Percentiles rank a stretch among this genome's conserved stretches.
phyloP scores from a whole-genome alignment of 2,888 invertebrate species.

The Nomada ferruginata region DNA sequence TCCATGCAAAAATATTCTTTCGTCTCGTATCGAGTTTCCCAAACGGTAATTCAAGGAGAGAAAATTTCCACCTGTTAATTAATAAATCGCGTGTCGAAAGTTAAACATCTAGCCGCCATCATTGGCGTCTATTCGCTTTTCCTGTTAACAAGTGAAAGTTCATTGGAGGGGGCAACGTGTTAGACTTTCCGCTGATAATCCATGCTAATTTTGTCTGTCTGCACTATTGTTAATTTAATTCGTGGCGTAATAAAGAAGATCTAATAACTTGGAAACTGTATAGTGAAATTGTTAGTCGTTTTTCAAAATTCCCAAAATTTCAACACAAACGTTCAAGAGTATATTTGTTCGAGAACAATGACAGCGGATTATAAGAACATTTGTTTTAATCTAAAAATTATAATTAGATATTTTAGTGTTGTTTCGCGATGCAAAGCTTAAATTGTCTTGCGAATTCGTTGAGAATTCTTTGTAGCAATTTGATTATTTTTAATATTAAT shows the following conservation, averaged over 20 bases:
- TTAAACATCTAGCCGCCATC: conserved; percentile 24
- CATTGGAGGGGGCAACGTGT: conserved; percentile 2
- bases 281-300: not conserved
- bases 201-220: conserved; percentile 16
- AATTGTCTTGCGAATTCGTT: too few relatives aligned
- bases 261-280: not conserved
- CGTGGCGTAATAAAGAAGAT: not conserved
- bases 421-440: too few relatives aligned
- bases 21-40: not conserved
- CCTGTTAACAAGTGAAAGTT: conserved; percentile 49
- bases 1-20: not conserved
- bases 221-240: not conserved
- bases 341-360: not conserved
- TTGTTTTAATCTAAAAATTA: too few relatives aligned
- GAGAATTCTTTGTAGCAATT: too few relatives aligned
- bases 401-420: too few relatives aligned
- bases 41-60: not conserved
- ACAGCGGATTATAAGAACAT: too few relatives aligned
- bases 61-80: conserved; percentile 7
- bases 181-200: conserved; percentile 22
- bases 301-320: not conserved
- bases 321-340: not conserved
- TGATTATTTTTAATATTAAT: too few relatives aligned
- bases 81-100: conserved; percentile 36
- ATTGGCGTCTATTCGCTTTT: conserved; percentile 30